A percentile compares a stretch with the other conserved stretches of the same genome.
Conservation (phyloP, 2,113 vertebrate genomes). For the Chrysochloris asiatica region DNA sequence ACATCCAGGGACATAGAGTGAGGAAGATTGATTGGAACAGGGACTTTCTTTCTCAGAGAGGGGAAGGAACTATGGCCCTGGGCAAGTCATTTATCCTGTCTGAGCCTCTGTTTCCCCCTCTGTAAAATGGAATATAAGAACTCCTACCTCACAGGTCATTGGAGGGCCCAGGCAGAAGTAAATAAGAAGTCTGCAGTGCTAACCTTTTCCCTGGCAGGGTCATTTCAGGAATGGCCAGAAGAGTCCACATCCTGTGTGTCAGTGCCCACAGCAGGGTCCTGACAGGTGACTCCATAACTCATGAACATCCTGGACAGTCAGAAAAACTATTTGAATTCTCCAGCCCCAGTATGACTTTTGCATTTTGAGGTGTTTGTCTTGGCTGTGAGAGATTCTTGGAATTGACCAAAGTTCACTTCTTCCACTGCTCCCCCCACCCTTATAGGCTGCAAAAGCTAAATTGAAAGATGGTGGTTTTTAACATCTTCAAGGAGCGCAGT, state of each 20-base stretch:
- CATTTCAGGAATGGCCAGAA: not conserved
- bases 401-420: not conserved
- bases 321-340: not conserved
- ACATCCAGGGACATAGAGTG: not conserved
- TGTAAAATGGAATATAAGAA: no score
- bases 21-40: not conserved
- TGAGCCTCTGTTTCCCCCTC: not conserved
- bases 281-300: not conserved
- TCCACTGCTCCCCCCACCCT: not conserved
- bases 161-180: not conserved
- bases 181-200: fast-evolving
- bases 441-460: not conserved
- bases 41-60: not conserved
- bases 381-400: not conserved
- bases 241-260: not conserved
- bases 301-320: not conserved
- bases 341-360: not conserved
- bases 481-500: not conserved
- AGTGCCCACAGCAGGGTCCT: not conserved
- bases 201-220: not conserved
- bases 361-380: not conserved
- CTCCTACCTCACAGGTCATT: no score
- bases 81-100: not conserved
- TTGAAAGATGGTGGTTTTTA: not conserved
- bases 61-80: not conserved